Conservation (phyloP, 2,888 invertebrate species). For the Morinoia aosen region DNA sequence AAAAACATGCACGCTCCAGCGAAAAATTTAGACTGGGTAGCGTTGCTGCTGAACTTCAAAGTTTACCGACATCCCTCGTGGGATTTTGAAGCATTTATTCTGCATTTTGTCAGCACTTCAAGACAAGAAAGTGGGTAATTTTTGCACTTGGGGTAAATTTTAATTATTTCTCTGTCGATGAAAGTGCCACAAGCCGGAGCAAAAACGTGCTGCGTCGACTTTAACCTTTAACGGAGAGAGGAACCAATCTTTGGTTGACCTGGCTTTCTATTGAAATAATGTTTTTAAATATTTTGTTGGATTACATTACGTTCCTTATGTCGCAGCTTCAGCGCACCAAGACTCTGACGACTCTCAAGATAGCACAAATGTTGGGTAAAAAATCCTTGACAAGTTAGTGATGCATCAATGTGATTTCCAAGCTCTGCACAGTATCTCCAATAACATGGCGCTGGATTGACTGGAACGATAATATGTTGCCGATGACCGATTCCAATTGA, state of each 20-base stretch:
- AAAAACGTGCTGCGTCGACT: not conserved
- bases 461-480: not conserved
- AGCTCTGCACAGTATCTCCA: not conserved
- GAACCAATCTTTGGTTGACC: not conserved
- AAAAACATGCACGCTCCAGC: too few species aligned
- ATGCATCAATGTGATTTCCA: not conserved
- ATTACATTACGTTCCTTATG: not conserved
- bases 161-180: not conserved
- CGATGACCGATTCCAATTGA: not conserved
- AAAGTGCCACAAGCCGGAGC: not conserved
- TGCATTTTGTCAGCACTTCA: not conserved
- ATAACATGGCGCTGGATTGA: not conserved
- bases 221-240: not conserved
- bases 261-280: not conserved
- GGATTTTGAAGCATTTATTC: not conserved
- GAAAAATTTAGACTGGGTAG: not conserved
- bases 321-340: not conserved
- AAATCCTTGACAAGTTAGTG: not conserved
- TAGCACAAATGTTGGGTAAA: not conserved
- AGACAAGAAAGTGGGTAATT: not conserved
- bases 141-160: not conserved
- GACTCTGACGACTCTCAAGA: not conserved
- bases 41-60: not conserved
- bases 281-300: not conserved
- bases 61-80: not conserved